Conservation (phyloP, 2,113 vertebrate species). For the Copsychus sechellarum region DNA sequence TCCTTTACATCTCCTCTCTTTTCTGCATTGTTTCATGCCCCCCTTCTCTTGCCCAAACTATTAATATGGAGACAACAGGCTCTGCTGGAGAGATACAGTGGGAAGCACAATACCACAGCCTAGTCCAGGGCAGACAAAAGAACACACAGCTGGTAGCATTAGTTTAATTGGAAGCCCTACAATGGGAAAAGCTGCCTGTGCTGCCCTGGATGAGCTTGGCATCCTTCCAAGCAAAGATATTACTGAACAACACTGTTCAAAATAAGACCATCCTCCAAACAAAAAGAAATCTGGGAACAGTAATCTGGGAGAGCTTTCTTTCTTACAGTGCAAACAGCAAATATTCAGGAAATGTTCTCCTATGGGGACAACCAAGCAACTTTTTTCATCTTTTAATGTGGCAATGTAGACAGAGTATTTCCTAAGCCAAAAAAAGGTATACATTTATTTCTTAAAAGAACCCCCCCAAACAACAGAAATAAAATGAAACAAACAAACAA, state of each 20-base stretch:
- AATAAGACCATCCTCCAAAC: background rate
- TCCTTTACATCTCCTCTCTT: background rate
- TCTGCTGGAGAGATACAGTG: slow-evolving; percentile 3
- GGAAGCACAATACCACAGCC: slow-evolving; percentile 6
- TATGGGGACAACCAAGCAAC: background rate
- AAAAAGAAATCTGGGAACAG: background rate
- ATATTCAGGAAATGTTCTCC: background rate
- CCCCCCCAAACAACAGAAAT: background rate
- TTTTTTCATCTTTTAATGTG: background rate
- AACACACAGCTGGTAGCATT: slow-evolving; percentile 40
- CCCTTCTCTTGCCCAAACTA: background rate
- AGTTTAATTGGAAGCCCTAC: slow-evolving; percentile 33
- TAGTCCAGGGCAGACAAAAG: slow-evolving; percentile 25
- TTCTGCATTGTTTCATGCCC: background rate
- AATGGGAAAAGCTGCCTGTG: slow-evolving; percentile 40
- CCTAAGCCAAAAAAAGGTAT: background rate
- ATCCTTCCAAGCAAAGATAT: slow-evolving; percentile 28
- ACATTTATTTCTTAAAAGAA: background rate
- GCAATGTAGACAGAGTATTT: background rate
- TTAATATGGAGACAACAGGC: slow-evolving; percentile 11
- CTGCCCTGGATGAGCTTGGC: slow-evolving; percentile 48
- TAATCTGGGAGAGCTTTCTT: background rate
- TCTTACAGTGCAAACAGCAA: background rate
- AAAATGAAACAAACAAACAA: background rate
- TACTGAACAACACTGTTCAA: slow-evolving; percentile 9